Percentiles rank a stretch among this genome's conserved stretches.
phyloP scores from a whole-genome alignment of 2,888 invertebrate species.

The Tachystola acroxantha region DNA sequence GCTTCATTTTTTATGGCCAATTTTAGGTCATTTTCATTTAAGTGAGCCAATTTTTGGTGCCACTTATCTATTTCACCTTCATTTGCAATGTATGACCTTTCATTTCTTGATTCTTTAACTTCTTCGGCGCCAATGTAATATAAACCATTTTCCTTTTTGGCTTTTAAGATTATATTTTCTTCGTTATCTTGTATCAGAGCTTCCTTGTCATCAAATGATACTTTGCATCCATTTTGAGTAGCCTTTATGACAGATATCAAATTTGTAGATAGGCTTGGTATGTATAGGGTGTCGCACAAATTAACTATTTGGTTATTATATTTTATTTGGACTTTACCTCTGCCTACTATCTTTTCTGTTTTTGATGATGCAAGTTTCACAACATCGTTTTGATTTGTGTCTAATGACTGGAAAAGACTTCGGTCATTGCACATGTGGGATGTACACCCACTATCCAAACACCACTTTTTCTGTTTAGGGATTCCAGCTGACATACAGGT shows the following conservation, averaged over 20 bases:
- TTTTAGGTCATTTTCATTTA: conserved; percentile 8
- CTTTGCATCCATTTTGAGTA: conserved; percentile 5
- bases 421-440: conserved; percentile 8
- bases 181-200: background rate
- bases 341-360: background rate
- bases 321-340: background rate
- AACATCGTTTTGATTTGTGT: no score
- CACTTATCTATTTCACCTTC: background rate
- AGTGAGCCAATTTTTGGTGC: conserved; percentile 7
- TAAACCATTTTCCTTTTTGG: conserved; percentile 5
- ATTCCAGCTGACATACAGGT: background rate
- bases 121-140: conserved; percentile 4
- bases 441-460: conserved; percentile 12
- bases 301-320: background rate
- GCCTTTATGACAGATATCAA: conserved; percentile 7
- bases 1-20: conserved; percentile 3
- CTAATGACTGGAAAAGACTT: no score
- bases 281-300: conserved; percentile 3
- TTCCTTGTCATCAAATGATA: conserved; percentile 5
- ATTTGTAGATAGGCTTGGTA: conserved; percentile 4
- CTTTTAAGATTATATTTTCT: background rate
- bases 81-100: background rate
- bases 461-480: conserved; percentile 3
- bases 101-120: background rate
- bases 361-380: background rate